Base-by-base conservation (phyloP, 2,797 vertebrate genomes). In the Gymnothorax reevesii region DNA sequence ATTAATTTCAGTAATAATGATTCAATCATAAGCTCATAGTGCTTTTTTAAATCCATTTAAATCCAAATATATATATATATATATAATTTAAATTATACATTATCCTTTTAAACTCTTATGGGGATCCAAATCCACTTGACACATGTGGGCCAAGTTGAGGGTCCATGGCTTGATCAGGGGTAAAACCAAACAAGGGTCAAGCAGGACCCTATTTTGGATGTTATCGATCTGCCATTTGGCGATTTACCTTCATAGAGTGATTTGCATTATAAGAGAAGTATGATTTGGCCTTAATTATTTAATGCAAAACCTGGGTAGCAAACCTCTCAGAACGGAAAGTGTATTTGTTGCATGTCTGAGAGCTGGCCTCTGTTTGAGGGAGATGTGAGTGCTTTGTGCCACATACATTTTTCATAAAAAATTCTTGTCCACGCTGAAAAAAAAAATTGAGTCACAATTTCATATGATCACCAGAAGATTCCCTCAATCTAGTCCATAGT, bases 191-290 rank as follows among this genome's bases (percentile, higher is more conserved):
- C 17, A 17, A 64, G 15, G 60, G 22, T 64, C 17, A 13, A 3
- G 0, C 17, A 64, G 22, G 15, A 17, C 60, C 60, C 60, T 64
- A 17, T 64, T 20, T 20, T 64, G 22, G 55, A 79, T 83, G 27
- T 59, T 49, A 88, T 88, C 49, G 83, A 57, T 55, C 86, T 77
- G 57, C 57, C 55, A 22, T 59, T 71, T 86, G 83, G 69, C 85
- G 33, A 42, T 42, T 42, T 42, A 42, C 2, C 33, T 42, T 42
- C 33, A 2, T 42, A 42, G 33, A 69, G 64, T 7, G 57, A 59
- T 59, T 59, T 59, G 13, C 57, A 25, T n/a, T n/a, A 69, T 7
- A 69, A 10, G 25, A 64, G 25, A 69, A 8, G 25, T n/a, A 22
- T 69, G 64, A 22, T 69, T 69, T n/a, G 7, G 25, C n/a, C 64